These are phyloP conservation scores for Tipula lateralis DNA, from an alignment of 2,888 invertebrate genomes.

Conservation along the genomic window DNA sequence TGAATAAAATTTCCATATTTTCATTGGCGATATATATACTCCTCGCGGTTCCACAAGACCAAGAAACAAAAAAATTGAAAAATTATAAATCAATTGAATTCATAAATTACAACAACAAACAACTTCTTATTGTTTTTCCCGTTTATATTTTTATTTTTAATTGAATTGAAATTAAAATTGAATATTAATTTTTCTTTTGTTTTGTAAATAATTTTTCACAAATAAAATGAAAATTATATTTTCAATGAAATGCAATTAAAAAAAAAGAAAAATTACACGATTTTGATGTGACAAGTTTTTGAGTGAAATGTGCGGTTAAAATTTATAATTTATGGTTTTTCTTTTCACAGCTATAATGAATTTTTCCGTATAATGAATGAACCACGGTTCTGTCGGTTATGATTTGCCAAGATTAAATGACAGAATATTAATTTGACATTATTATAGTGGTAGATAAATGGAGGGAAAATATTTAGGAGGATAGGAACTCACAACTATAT, in stretches of 20 bases:
- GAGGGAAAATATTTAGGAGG: too few relatives aligned
- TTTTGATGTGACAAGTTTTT: neutral
- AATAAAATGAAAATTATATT: neutral
- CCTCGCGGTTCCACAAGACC: neutral
- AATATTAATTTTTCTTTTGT: constrained; percentile 19
- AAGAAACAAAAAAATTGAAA: neutral
- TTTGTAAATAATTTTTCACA: neutral
- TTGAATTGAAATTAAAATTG: constrained; percentile 27
- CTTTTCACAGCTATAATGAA: neutral
- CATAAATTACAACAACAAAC: neutral
- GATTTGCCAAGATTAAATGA: neutral
- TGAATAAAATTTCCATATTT: constrained; percentile 27
- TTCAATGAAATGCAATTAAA: constrained; percentile 24
- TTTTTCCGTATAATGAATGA: neutral
- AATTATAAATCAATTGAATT: constrained; percentile 9
- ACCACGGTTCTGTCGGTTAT: neutral
- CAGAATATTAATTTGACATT: neutral
- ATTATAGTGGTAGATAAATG: too few relatives aligned
- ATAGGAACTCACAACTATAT: too few relatives aligned
- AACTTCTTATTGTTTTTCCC: neutral
- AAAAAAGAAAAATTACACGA: neutral
- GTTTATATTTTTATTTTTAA: constrained; percentile 19
- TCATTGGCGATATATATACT: neutral
- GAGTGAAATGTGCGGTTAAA: constrained; percentile 9
- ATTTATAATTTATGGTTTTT: neutral